Conservation (phyloP, 2,888 invertebrate genomes). For the Xestoiulus laeticollis region DNA sequence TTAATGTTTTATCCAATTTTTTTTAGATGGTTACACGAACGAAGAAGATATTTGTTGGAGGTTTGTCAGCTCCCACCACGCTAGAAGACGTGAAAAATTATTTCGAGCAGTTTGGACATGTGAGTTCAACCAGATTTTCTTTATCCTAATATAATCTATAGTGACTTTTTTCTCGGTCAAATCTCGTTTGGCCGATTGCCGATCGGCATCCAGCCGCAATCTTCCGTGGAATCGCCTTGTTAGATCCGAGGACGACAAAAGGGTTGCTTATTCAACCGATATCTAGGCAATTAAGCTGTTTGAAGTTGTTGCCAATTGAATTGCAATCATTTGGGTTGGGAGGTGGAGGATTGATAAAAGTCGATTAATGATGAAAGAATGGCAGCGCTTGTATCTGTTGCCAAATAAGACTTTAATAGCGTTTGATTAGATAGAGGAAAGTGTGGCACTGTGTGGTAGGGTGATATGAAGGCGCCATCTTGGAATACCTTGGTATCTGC, state of each 20-base stretch:
- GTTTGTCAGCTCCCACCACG: constrained; percentile 98
- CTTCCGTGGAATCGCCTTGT: constrained; percentile 21
- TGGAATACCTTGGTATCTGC: neutral
- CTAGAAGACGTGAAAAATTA: constrained; percentile 99
- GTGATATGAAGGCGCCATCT: neutral
- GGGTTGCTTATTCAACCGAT: constrained; percentile 37
- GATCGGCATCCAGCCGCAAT: neutral
- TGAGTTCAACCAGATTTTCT: constrained; percentile 70
- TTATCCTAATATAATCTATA: neutral
- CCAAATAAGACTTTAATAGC: neutral
- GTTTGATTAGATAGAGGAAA: neutral
- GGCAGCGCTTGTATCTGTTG: neutral
- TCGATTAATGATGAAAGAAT: constrained; percentile 17
- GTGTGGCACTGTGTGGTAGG: neutral
- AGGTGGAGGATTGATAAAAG: constrained; percentile 32
- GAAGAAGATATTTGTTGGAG: constrained; percentile 99
- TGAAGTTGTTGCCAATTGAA: constrained; percentile 22
- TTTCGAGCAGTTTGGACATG: constrained; percentile 99
- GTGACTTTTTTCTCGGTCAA: neutral
- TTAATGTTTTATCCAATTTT: constrained; percentile 60
- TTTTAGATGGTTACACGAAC: constrained; percentile 99
- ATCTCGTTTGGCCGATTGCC: neutral
- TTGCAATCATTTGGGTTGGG: neutral
- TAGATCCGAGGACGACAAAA: neutral
- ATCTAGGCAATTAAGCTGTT: neutral